These are phyloP conservation scores for Nomada ferruginata DNA, from an alignment of 2,888 invertebrate genomes.

Conservation along the genomic window DNA sequence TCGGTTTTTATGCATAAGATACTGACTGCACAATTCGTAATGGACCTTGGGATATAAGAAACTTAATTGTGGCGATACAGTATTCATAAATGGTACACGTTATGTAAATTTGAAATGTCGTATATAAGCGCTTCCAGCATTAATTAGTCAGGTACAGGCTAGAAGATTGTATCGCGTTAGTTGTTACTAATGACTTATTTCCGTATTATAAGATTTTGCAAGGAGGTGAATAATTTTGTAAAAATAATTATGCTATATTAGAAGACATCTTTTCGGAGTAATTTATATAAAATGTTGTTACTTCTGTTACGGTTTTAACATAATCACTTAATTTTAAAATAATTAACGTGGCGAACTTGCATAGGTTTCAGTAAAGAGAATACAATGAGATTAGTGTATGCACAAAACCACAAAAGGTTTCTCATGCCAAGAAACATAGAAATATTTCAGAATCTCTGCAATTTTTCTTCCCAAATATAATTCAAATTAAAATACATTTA, in stretches of 20 bases:
- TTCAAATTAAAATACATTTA: too few relatives aligned
- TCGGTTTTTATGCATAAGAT: too few relatives aligned
- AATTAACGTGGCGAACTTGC: neutral
- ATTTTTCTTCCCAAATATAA: neutral
- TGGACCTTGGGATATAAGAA: neutral
- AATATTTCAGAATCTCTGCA: too few relatives aligned
- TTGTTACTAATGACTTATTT: slow-evolving; percentile 2
- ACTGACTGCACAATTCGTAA: neutral
- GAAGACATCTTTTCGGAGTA: neutral
- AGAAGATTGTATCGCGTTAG: neutral
- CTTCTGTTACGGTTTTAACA: too few relatives aligned
- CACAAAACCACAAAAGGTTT: too few relatives aligned
- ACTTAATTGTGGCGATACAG: neutral
- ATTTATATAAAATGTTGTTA: too few relatives aligned
- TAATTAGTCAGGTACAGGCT: slow-evolving; percentile 3
- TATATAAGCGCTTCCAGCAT: neutral
- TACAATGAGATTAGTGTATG: neutral
- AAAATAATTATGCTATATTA: neutral
- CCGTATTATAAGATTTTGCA: too few relatives aligned
- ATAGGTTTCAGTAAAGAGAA: neutral
- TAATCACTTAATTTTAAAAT: too few relatives aligned
- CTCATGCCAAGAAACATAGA: too few relatives aligned
- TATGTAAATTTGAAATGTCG: neutral
- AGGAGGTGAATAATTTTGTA: too few relatives aligned
- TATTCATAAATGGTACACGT: neutral